Conservation (phyloP, 1,140 invertebrate species). For the Acromyrmex charruanus region DNA sequence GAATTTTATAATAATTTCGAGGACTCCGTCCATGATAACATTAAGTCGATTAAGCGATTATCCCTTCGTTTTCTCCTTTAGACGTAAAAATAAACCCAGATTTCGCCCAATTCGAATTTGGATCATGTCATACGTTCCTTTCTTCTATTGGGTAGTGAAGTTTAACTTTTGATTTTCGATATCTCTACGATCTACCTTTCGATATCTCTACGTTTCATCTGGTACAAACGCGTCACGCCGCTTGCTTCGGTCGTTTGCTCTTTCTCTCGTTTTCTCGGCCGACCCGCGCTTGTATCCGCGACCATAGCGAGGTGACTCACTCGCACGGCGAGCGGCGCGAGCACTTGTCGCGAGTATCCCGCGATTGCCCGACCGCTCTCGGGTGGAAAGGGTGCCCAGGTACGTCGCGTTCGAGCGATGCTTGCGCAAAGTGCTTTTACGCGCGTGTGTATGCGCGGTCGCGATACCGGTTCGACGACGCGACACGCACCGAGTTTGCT, state of each 20-base stretch:
- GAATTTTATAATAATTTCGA: no score
- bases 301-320: conserved; percentile 69
- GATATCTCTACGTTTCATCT: neutral
- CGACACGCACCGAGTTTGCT: conserved; percentile 21
- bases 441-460: conserved; percentile 34
- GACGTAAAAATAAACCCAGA: neutral
- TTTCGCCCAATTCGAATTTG: neutral
- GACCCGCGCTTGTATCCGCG: conserved; percentile 40
- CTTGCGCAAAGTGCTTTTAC: conserved; percentile 73
- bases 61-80: no score
- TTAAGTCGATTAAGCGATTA: no score
- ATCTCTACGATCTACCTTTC: neutral
- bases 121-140: no score
- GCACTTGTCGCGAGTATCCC: conserved; percentile 70
- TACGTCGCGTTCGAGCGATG: conserved; percentile 46
- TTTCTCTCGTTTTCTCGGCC: conserved; percentile 26
- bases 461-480: conserved; percentile 47
- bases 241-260: conserved; percentile 28
- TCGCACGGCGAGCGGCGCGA: conserved; percentile 63
- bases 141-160: no score
- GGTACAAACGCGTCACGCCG: neutral
- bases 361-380: conserved; percentile 55
- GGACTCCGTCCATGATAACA: no score
- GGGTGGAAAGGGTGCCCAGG: conserved; percentile 57
- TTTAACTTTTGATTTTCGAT: neutral